phyloP scores from a whole-genome alignment of 1,140 invertebrate genomes.

The Platorchestia sp. region DNA sequence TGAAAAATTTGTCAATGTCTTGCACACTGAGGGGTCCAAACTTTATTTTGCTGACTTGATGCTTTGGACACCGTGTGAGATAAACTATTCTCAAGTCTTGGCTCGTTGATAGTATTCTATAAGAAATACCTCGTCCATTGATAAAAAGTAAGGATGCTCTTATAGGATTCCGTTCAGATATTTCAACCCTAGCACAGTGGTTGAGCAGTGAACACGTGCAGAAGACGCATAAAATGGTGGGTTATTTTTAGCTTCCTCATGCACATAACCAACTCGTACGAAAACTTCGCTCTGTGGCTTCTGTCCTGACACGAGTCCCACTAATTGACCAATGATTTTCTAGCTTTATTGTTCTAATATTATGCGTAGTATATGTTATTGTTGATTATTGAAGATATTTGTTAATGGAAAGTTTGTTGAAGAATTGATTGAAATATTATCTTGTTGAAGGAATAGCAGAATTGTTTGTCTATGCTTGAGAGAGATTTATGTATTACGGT shows the following conservation, averaged over 20 bases:
- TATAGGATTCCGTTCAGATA: not conserved
- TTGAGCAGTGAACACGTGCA: not conserved
- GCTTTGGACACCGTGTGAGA: not conserved
- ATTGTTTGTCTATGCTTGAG: conserved; percentile 5
- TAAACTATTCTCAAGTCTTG: not conserved
- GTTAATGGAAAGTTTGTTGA: conserved; percentile 29
- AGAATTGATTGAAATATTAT: not conserved
- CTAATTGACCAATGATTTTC: conserved; percentile 13
- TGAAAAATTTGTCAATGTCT: not conserved
- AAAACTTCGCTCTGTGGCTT: not conserved
- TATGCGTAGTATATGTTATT: not conserved
- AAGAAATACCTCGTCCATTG: not conserved
- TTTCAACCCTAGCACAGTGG: not conserved
- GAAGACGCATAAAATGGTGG: not conserved
- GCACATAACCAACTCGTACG: not conserved
- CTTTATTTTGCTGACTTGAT: no score
- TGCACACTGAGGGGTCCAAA: no score
- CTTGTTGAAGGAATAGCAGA: not conserved
- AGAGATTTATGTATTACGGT: not conserved
- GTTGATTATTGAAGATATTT: conserved; percentile 39
- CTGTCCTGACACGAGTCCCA: not conserved
- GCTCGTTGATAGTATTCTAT: not conserved
- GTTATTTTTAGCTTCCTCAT: not conserved
- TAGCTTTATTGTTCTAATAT: conserved; percentile 18
- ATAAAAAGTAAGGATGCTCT: not conserved